A percentile compares a stretch with the other conserved stretches of the same genome.
Evolutionary conservation across 2,888 invertebrate species (phyloP).

Genomic region (Pteria penguin): DNA sequence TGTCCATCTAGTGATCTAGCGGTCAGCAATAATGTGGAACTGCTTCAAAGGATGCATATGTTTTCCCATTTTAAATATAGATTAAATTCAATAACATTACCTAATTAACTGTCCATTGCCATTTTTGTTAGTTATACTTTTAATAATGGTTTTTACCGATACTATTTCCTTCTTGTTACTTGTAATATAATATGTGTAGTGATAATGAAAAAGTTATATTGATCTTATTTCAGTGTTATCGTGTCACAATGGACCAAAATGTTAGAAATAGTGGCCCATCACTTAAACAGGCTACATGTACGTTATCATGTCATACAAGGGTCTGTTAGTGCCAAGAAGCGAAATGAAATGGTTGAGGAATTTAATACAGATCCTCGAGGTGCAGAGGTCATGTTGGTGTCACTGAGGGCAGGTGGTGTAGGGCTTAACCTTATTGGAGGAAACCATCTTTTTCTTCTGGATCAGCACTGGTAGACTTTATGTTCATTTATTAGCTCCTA

Average conservation of each 20-base stretch:
- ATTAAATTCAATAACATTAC: too few species aligned
- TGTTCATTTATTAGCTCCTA: too few species aligned
- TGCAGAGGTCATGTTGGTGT: conserved; percentile 88
- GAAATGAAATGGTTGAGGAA: conserved; percentile 86
- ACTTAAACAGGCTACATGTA: conserved; percentile 83
- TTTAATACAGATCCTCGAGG: conserved; percentile 85
- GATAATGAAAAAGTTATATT: too few species aligned
- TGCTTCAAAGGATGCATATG: too few species aligned
- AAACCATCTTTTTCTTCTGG: conserved; percentile 93
- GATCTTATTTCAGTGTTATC: conserved; percentile 83
- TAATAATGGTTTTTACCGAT: too few species aligned
- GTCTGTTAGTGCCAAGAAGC: conserved; percentile 85
- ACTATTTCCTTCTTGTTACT: too few species aligned
- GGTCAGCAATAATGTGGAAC: too few species aligned
- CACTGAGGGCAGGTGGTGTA: conserved; percentile 95
- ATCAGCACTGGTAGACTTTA: conserved; percentile 90
- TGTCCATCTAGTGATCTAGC: too few species aligned
- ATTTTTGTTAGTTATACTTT: too few species aligned
- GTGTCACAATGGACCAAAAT: conserved; percentile 97
- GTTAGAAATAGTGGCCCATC: conserved; percentile 86
- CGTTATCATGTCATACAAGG: conserved; percentile 88
- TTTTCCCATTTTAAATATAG: too few species aligned
- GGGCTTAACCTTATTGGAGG: conserved; percentile 96
- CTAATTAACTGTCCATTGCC: too few species aligned
- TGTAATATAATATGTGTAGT: too few species aligned